Conservation (phyloP, 2,113 vertebrate species). For the Melanotaenia duboulayi region DNA sequence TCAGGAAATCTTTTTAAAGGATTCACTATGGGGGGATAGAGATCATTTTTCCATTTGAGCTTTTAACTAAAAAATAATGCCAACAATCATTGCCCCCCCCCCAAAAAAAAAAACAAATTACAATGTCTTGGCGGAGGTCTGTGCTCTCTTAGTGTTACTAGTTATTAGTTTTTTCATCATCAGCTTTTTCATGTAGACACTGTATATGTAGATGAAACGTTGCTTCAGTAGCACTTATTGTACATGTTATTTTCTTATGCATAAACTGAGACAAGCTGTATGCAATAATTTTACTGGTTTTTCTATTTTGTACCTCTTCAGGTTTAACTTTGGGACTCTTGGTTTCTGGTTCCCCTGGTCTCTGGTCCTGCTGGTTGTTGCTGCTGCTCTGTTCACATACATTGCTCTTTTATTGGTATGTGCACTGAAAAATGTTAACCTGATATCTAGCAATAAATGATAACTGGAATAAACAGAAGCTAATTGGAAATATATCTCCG, state of each 20-base stretch:
- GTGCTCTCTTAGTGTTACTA: too few species aligned
- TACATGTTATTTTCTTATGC: neutral
- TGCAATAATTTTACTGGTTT: neutral
- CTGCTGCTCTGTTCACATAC: constrained; percentile 83
- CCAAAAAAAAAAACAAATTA: too few species aligned
- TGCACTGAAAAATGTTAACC: neutral
- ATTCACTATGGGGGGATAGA: too few species aligned
- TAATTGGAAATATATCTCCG: neutral
- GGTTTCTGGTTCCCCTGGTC: constrained; percentile 92
- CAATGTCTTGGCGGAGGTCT: too few species aligned
- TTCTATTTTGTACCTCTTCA: constrained; percentile 45
- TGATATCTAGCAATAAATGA: neutral
- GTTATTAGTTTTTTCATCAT: too few species aligned
- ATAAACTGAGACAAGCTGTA: neutral
- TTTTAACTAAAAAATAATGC: too few species aligned
- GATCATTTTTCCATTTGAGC: too few species aligned
- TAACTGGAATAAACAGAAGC: neutral
- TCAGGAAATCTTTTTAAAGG: too few species aligned
- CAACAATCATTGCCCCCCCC: too few species aligned
- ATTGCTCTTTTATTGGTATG: constrained; percentile 84
- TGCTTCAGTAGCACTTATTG: too few species aligned
- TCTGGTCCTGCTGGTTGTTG: constrained; percentile 82
- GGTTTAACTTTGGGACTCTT: constrained; percentile 85
- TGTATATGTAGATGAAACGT: neutral
- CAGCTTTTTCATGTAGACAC: too few species aligned